phyloP scores from a whole-genome alignment of 2,888 invertebrate genomes.

The Dendrolimus houi region DNA sequence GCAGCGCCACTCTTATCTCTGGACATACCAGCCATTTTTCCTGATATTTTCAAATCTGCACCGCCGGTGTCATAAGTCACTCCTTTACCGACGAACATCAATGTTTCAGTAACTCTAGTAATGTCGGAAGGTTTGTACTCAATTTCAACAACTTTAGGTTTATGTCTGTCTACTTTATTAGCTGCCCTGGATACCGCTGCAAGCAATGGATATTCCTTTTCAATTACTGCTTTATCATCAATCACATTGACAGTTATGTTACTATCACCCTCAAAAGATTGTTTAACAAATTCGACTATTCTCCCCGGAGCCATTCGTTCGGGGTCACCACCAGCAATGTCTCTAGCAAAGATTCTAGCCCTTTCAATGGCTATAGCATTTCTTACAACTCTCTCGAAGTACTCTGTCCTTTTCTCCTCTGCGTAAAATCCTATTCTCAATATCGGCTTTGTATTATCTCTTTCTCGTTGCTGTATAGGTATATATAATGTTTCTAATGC shows the following conservation, averaged over 20 bases:
- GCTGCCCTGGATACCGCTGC: constrained; percentile 86
- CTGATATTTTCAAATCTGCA: constrained; percentile 81
- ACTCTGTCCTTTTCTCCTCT: constrained; percentile 70
- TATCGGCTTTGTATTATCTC: constrained; percentile 75
- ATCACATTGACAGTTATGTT: constrained; percentile 80
- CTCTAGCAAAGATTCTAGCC: constrained; percentile 74
- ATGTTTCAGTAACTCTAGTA: constrained; percentile 77
- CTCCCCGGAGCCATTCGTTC: constrained; percentile 90
- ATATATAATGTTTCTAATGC: constrained; percentile 92
- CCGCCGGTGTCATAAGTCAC: constrained; percentile 90
- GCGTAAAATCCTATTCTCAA: constrained; percentile 78
- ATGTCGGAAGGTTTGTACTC: constrained; percentile 78
- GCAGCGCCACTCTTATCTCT: constrained; percentile 95
- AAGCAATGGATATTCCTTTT: constrained; percentile 86
- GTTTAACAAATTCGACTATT: constrained; percentile 85
- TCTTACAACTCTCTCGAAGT: constrained; percentile 74
- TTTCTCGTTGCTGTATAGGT: constrained; percentile 85
- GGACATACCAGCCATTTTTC: constrained; percentile 90
- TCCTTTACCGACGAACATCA: constrained; percentile 92
- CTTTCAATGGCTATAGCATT: constrained; percentile 80
- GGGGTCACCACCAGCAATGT: constrained; percentile 86
- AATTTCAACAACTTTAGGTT: constrained; percentile 77
- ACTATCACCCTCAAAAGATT: constrained; percentile 75
- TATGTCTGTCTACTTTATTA: constrained; percentile 78
- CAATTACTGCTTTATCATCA: constrained; percentile 75